phyloP scores from a whole-genome alignment of 2,888 invertebrate species.

The Cephus sareptanus region DNA sequence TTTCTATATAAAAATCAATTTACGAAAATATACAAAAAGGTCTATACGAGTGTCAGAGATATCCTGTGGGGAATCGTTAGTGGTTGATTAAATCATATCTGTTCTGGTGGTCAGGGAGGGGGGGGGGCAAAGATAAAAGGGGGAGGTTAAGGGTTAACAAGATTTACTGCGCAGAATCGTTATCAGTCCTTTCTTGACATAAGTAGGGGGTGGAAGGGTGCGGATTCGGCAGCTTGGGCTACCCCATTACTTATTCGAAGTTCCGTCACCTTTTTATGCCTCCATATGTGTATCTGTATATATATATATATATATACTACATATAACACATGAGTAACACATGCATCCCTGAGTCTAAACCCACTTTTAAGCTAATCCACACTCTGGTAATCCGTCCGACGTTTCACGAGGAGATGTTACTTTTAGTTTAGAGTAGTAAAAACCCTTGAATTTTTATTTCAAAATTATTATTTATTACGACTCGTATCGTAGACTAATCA shows the following conservation, averaged over 20 bases:
- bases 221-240: background rate
- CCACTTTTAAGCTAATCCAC: background rate
- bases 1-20: no score
- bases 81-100: background rate
- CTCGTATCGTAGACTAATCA: background rate
- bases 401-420: background rate
- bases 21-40: background rate
- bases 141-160: background rate
- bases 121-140: background rate
- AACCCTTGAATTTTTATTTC: background rate
- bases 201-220: background rate
- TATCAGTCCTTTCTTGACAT: background rate
- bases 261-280: background rate
- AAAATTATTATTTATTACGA: background rate
- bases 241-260: background rate
- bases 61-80: background rate
- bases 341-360: no score
- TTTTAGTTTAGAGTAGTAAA: background rate
- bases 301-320: no score
- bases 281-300: background rate
- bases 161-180: background rate
- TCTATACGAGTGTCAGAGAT: background rate
- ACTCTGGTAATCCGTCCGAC: no score
- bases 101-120: background rate
- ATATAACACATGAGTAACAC: background rate